Evolutionary conservation across 2,113 vertebrate genomes (phyloP).

Genomic region (Melanocharis versteri): DNA sequence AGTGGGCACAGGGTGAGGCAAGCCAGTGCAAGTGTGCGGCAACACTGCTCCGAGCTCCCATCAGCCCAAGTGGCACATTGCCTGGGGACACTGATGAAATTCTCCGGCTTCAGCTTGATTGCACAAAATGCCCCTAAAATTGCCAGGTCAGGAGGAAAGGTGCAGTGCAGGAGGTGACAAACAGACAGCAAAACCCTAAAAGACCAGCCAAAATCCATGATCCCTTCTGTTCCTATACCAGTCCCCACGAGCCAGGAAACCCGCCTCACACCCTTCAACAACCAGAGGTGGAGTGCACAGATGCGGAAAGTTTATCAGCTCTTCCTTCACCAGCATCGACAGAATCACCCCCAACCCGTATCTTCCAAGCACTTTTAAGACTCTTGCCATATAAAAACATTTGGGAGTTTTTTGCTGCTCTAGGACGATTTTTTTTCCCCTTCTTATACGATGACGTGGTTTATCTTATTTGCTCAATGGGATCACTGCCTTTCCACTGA

Average conservation of each 20-base stretch:
- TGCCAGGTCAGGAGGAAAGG: background rate
- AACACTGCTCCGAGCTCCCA: background rate
- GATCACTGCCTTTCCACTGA: constrained; percentile 25
- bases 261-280: rapidly evolving
- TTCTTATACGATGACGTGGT: background rate
- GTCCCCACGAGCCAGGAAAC: rapidly evolving
- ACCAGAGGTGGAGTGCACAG: background rate
- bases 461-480: constrained; percentile 40
- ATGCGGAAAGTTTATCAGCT: background rate
- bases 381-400: background rate
- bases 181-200: background rate
- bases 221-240: background rate
- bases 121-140: background rate
- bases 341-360: background rate
- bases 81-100: background rate
- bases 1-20: background rate
- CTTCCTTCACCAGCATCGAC: background rate
- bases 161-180: background rate
- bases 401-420: background rate
- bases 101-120: background rate
- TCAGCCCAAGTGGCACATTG: background rate
- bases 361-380: background rate
- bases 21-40: background rate
- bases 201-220: background rate
- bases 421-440: background rate